Conservation (phyloP, 2,888 invertebrate species). For the Cinara cedri region DNA sequence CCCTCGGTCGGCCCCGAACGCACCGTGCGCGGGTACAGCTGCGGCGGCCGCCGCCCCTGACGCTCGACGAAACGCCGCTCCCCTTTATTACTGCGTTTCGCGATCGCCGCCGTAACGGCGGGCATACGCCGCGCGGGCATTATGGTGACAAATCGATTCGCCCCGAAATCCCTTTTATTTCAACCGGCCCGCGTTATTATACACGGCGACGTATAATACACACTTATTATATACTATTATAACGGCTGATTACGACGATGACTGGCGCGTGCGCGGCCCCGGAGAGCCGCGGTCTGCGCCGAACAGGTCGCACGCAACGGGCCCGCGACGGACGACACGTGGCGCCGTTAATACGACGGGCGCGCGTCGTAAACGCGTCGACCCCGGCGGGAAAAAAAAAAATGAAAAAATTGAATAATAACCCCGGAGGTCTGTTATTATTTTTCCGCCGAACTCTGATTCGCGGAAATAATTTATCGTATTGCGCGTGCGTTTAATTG, state of each 20-base stretch:
- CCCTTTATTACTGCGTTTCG: too few species aligned
- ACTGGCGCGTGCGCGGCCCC: slow-evolving; percentile 26
- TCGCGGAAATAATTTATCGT: background rate
- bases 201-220: too few species aligned
- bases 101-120: too few species aligned
- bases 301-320: slow-evolving; percentile 39
- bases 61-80: too few species aligned
- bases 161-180: slow-evolving; percentile 49
- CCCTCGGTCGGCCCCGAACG: too few species aligned
- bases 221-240: too few species aligned
- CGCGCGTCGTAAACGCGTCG: background rate
- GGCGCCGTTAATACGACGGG: slow-evolving; percentile 41
- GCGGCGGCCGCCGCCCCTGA: slow-evolving; percentile 3
- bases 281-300: slow-evolving; percentile 10
- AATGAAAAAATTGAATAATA: background rate
- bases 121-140: background rate
- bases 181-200: slow-evolving; percentile 36
- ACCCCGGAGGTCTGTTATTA: slow-evolving; percentile 16
- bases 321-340: slow-evolving; percentile 23
- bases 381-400: background rate
- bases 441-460: background rate
- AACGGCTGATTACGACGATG: slow-evolving; percentile 45
- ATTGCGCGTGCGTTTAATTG: too few species aligned
- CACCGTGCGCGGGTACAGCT: background rate
- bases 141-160: slow-evolving; percentile 53